Base-by-base conservation (phyloP, 2,888 invertebrate species). In the Mesoligia furuncula region DNA sequence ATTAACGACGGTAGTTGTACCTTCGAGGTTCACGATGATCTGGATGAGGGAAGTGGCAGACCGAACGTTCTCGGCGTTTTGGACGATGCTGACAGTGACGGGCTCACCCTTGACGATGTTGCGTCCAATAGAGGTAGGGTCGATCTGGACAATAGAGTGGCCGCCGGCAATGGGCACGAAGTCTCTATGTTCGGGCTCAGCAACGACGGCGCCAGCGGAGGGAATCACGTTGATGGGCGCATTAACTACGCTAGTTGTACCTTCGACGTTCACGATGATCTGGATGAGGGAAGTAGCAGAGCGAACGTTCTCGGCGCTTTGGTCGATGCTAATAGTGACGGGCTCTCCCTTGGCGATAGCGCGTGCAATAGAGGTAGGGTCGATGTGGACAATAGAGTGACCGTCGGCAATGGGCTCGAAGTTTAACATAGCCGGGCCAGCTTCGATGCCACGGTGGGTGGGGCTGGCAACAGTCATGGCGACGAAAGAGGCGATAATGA, bases 1-100 rank as follows among this genome's bases (percentile, higher is more conserved):
- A 65, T 80, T 77, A 36, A 85, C 72, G 51, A 86, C 83, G 74
- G 87, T 77, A 86, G 78, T 17, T 80, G 76, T 59, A 65, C 85
- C 69, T 78, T 87, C 83, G 86, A 93, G 90, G 89, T 92, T 93
- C 76, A 93, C 71, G 88, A 93, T 90, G 86, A 92, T 91, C 87
- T 93, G 91, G 67, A 93, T 87, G 64, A 92, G 82, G 15, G 92
- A 77, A 73, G 85, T 75, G 5, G 9, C 24, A 39, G 39, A 31
- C 4, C 31, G 31, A 31, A 31, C 31, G 31, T 31, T 31, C 31
- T 31, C 31, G 31, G 4, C 31, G 31, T 31, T 31, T 31, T 31
- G 31, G 31, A 31, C 31, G 31, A 31, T 31, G 31, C 31, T 31
- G 31, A 31, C 31, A 31, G 2, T 31, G 31, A 31, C 31, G 31